These are phyloP conservation scores for Lasiurus borealis DNA, from an alignment of 2,113 vertebrate species.

Conservation along the genomic window DNA sequence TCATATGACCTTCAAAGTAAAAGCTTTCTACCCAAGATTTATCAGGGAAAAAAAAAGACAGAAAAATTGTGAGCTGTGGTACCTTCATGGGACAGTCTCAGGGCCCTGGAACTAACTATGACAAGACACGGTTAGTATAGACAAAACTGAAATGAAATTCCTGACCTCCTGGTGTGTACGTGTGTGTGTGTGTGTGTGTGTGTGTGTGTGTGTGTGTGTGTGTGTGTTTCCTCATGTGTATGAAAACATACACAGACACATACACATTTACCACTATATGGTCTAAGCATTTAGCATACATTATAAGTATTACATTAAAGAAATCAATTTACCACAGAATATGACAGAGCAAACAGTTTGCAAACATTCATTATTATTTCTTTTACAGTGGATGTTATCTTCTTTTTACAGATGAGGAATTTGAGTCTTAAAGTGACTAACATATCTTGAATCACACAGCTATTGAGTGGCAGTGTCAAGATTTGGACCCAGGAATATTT, in stretches of 20 bases:
- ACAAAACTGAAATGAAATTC: conserved; percentile 1
- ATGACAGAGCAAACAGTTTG: neutral
- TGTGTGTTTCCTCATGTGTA: neutral
- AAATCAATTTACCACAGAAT: neutral
- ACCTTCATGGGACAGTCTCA: neutral
- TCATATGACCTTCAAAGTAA: neutral
- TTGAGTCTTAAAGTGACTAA: neutral
- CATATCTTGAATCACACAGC: neutral
- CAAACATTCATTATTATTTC: neutral
- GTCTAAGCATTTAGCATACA: neutral
- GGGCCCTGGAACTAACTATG: neutral
- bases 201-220: neutral
- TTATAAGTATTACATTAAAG: neutral
- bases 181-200: neutral
- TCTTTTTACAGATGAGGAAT: neutral
- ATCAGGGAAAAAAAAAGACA: neutral
- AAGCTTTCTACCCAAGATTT: neutral
- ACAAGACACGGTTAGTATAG: neutral
- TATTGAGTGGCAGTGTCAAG: neutral
- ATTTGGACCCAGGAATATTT: neutral
- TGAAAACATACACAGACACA: neutral
- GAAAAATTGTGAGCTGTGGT: neutral
- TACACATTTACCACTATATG: neutral
- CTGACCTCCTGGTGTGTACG: too few species aligned
- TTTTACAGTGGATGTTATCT: neutral